Conservation (phyloP, 2,888 invertebrate genomes). For the Meteorus cinctellus region DNA sequence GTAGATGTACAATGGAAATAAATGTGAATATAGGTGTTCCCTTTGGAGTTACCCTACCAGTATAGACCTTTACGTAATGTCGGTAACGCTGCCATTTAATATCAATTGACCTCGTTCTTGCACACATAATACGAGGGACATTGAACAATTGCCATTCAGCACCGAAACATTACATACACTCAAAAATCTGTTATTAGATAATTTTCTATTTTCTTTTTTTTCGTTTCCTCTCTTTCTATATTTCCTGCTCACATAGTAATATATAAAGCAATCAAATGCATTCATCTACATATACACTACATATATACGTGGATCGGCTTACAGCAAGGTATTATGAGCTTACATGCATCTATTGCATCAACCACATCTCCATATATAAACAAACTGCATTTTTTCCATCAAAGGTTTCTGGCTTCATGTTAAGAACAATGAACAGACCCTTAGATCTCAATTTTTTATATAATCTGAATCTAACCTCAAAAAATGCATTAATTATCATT, state of each 20-base stretch:
- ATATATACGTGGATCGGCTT: not conserved
- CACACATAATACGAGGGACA: slow-evolving; percentile 72
- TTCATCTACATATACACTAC: not conserved
- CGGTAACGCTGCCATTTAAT: slow-evolving; percentile 71
- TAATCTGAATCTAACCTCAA: not conserved
- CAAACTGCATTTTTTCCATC: not conserved
- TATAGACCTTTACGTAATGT: slow-evolving; percentile 66
- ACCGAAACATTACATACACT: slow-evolving; percentile 30
- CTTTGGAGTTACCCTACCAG: slow-evolving; percentile 70
- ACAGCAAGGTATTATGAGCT: too few species aligned
- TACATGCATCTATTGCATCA: too few species aligned
- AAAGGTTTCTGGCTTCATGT: not conserved
- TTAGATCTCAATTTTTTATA: too few species aligned
- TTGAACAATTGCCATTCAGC: slow-evolving; percentile 73
- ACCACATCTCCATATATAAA: not conserved
- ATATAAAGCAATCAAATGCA: not conserved
- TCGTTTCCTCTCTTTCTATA: not conserved
- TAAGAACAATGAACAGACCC: too few species aligned
- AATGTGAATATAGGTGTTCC: slow-evolving; percentile 65
- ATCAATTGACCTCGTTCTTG: slow-evolving; percentile 73
- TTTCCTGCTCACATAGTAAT: not conserved
- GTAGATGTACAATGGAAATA: not conserved
- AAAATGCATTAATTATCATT: not conserved
- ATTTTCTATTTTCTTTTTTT: slow-evolving; percentile 11
- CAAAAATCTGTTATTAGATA: slow-evolving; percentile 11